These are phyloP conservation scores for Agrotis segetum DNA, from an alignment of 2,888 invertebrate genomes.

Conservation along the genomic window DNA sequence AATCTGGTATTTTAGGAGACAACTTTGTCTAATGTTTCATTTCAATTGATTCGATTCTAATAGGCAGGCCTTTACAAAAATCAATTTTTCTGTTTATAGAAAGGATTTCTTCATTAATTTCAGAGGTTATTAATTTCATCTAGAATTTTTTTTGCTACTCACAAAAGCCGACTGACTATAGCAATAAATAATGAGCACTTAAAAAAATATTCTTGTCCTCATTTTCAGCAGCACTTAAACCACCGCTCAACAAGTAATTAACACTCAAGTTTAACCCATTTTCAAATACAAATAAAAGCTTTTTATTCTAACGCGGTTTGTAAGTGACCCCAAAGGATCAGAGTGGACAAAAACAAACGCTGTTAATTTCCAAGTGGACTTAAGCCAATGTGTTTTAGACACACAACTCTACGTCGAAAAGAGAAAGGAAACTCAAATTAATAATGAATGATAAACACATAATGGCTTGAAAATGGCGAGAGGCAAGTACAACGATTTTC, in stretches of 20 bases:
- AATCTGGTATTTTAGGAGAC: conserved; percentile 22
- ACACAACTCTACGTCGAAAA: conserved; percentile 10
- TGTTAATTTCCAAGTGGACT: conserved; percentile 29
- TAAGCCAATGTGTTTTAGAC: conserved; percentile 29
- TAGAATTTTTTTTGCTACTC: neutral
- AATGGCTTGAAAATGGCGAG: conserved; percentile 36
- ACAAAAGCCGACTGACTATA: neutral
- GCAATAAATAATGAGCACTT: neutral
- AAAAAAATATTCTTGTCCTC: no score
- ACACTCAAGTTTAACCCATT: conserved; percentile 3
- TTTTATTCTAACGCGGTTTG: conserved; percentile 29
- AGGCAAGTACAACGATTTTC: conserved; percentile 32
- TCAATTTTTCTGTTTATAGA: neutral
- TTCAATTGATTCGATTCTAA: neutral
- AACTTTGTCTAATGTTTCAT: neutral
- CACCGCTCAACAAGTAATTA: neutral
- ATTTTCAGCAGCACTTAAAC: neutral
- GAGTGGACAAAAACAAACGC: conserved; percentile 48
- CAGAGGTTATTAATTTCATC: neutral
- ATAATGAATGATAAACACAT: conserved; percentile 42
- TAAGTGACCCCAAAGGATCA: conserved; percentile 28
- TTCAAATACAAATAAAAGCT: conserved; percentile 23
- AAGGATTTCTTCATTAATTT: neutral
- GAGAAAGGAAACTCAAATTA: conserved; percentile 37
- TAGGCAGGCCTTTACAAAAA: no score